Base-by-base conservation (phyloP, 2,797 vertebrate genomes). In the Staurois parvus region DNA sequence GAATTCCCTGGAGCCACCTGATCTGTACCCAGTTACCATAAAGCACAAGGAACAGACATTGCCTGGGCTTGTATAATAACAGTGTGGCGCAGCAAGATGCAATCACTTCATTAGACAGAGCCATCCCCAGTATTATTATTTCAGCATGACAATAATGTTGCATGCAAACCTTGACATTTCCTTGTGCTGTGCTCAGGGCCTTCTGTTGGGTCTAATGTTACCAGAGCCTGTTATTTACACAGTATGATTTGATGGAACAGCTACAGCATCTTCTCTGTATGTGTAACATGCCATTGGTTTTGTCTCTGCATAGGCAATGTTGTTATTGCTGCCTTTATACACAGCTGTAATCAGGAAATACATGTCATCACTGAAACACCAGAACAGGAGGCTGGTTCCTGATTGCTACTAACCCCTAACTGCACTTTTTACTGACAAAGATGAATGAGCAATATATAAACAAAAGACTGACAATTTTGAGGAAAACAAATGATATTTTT, bases 41-140 rank as follows among this genome's bases (percentile, higher is more conserved):
- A 21, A 4, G 42, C 68, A 73, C 76, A 67, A 87, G 68, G 83
- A 48, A 83, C 79, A 67, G 72, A 78, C 66, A 40, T 45, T 52
- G 85, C 76, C 80, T 88, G 76, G 74, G 30, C 79, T 78, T 86
- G 85, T 56, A 72, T 78, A 86, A 83, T 82, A 37, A 77, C 79
- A 83, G 32, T 21, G 30, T 30, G 40, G 68, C 37, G 12, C 80
- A 73, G 69, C 30, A 75, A 83, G 52, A 78, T 67, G 37, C 80
- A 83, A 86, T 83, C 75, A 79, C 80, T 83, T 83, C 81, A 83
- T 87, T 83, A 87, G 26, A 56, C 79, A 78, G 42, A 29, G 28
- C 32, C 73, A 34, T 40, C 30, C 13, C 42, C 45, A 30, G 40
- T 83, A 79, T 86, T 34, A 86, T 86, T 86, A 86, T 68, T 79